Base-by-base conservation (phyloP, 2,888 invertebrate genomes). In the Calliphora vomitoria region DNA sequence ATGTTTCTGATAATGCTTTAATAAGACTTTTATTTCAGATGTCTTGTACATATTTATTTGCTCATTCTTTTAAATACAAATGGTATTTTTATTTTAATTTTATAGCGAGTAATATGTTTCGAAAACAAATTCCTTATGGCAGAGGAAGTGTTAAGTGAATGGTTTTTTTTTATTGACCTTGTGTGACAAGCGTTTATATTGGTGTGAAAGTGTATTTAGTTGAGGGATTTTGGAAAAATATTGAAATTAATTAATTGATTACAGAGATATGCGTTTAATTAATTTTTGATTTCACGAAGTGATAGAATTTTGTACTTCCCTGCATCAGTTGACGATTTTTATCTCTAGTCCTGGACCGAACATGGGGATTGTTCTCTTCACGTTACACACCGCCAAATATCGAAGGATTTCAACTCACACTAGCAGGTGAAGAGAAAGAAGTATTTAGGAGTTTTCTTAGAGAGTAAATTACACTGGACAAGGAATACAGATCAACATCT, bases 1-100 rank as follows among this genome's bases (percentile, higher is more conserved):
- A 85, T 80, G 76, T 72, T 81, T 68, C 38, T 81, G 86, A 81
- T 86, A 86, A 88, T 88, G 60, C 79, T 86, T 83, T 86, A 88
- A 88, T 88, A 86, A 88, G 88, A 83, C 60, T 88, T 88, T 83
- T 76, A 80, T 82, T 75, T 87, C 60, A 31, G 31, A 41, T 41
- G n/a, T 10, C 4, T 13, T 4, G 13, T 44, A 13, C 13, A 44
- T 71, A 69, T 31, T 53, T 35, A 31, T 71, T 69, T 71, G 8
- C 50, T 13, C 44, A 4, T 13, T 44, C 8, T 58, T 25, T 3
- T 25, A 6, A 25, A 38, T 15, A 3, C 11, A 76, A 41, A 68
- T 76, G n/a, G 38, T 38, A 50, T 72, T 81, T 81, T 47, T 5
- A 50, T 81, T 84, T 58, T 35, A 66, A 60, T 79, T 60, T 60